These are phyloP conservation scores for Pardalotus punctatus DNA, from an alignment of 2,113 vertebrate species.

Conservation along the genomic window DNA sequence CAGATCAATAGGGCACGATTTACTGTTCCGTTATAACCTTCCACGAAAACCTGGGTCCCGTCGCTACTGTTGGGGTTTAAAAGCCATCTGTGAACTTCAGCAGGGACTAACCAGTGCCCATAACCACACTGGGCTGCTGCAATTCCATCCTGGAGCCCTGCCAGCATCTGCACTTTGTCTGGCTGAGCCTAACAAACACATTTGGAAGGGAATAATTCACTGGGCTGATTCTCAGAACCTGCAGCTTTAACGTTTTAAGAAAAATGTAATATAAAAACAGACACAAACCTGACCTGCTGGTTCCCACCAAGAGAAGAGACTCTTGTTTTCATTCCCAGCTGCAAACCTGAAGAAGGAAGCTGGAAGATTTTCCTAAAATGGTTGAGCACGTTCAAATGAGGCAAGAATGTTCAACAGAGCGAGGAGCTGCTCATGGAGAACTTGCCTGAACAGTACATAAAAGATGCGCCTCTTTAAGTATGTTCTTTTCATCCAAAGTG, in stretches of 20 bases:
- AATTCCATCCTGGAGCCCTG: background rate
- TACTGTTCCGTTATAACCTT: background rate
- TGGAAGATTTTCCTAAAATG: background rate
- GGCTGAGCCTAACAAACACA: accelerated
- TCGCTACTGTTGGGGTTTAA: background rate
- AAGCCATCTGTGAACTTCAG: background rate
- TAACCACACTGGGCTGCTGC: background rate
- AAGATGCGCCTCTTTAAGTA: background rate
- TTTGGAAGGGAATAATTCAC: background rate
- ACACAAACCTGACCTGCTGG: background rate
- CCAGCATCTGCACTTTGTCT: background rate
- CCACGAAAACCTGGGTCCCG: background rate
- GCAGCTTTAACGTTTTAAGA: background rate
- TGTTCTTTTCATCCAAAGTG: background rate
- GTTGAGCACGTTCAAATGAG: accelerated
- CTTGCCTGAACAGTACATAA: background rate
- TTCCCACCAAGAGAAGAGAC: background rate
- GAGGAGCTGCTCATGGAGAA: background rate
- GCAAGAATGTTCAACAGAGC: background rate
- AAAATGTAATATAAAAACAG: background rate
- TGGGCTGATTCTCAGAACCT: background rate
- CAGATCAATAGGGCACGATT: background rate
- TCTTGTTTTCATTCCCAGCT: background rate
- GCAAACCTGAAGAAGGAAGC: background rate
- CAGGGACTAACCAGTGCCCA: background rate